Conservation (phyloP, 2,888 invertebrate species). For the Kryphioiulus occultus region DNA sequence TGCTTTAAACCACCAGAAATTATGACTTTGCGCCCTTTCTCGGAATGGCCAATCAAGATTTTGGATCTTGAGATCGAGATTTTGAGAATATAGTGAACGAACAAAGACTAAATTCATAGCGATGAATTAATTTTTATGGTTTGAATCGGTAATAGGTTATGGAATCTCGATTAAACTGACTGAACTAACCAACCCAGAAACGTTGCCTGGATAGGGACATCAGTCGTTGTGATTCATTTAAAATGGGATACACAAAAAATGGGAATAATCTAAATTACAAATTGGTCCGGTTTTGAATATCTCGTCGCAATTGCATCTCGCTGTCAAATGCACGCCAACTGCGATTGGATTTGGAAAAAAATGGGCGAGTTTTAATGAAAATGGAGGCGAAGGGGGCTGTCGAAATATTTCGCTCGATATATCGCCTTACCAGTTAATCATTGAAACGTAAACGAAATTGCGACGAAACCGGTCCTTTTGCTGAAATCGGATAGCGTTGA, state of each 20-base stretch:
- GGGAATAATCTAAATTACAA: constrained; percentile 21
- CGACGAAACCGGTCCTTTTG: not conserved
- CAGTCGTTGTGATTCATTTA: not conserved
- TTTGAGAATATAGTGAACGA: too few relatives aligned
- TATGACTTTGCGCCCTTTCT: too few relatives aligned
- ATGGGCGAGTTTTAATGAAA: not conserved
- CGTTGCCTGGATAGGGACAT: too few relatives aligned
- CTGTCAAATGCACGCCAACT: constrained; percentile 7
- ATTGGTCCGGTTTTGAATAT: constrained; percentile 20
- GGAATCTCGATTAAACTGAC: too few relatives aligned
- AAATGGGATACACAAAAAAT: too few relatives aligned
- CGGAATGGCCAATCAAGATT: too few relatives aligned
- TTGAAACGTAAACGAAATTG: constrained; percentile 28
- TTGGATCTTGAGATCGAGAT: too few relatives aligned
- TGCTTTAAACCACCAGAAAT: too few relatives aligned
- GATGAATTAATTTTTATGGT: too few relatives aligned
- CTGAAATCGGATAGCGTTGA: constrained; percentile 30
- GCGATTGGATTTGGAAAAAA: not conserved
- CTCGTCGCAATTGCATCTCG: not conserved
- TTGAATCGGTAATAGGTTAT: too few relatives aligned
- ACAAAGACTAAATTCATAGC: too few relatives aligned
- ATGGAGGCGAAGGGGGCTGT: not conserved
- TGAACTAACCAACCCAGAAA: too few relatives aligned
- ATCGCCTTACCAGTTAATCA: constrained; percentile 39
- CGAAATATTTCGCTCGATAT: not conserved